A percentile compares a stretch with the other conserved stretches of the same genome.
phyloP scores from a whole-genome alignment of 1,140 invertebrate species.

The Carcinoscorpius rotundicauda region DNA sequence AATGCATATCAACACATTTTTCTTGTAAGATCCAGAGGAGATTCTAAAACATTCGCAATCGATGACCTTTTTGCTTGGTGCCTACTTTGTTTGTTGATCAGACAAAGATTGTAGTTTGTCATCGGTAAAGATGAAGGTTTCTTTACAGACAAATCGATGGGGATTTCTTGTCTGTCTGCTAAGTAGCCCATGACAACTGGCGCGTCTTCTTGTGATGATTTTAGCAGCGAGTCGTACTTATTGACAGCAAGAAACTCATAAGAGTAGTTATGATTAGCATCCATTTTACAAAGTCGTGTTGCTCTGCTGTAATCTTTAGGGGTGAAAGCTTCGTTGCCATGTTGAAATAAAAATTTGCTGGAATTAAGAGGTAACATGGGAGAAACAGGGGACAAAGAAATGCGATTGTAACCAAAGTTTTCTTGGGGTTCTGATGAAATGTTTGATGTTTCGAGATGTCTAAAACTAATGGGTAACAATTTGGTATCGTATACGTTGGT shows the following conservation, averaged over 20 bases:
- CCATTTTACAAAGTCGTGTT: slow-evolving; percentile 13
- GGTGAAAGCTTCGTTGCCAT: slow-evolving; percentile 13
- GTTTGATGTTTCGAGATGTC: too few relatives aligned
- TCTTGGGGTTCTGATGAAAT: slow-evolving; percentile 14
- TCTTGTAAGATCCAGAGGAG: too few relatives aligned
- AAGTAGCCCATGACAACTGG: slow-evolving; percentile 7
- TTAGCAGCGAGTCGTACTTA: slow-evolving; percentile 9
- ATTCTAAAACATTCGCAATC: too few relatives aligned
- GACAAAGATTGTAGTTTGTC: too few relatives aligned
- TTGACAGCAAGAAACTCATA: slow-evolving; percentile 3
- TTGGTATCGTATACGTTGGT: too few relatives aligned
- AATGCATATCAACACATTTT: too few relatives aligned
- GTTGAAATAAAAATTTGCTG: slow-evolving; percentile 20
- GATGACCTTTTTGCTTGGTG: too few relatives aligned
- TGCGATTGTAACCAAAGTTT: slow-evolving; percentile 13
- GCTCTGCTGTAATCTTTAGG: slow-evolving; percentile 15
- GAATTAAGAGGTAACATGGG: slow-evolving; percentile 23
- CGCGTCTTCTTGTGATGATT: background rate
- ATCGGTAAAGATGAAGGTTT: background rate
- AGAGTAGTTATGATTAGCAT: slow-evolving; percentile 13
- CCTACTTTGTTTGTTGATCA: too few relatives aligned
- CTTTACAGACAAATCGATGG: slow-evolving; percentile 27
- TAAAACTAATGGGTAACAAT: too few relatives aligned
- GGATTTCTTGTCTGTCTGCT: slow-evolving; percentile 22
- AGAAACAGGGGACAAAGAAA: slow-evolving; percentile 15